phyloP scores from a whole-genome alignment of 2,888 invertebrate species.

The Torymus aiolomorphi region DNA sequence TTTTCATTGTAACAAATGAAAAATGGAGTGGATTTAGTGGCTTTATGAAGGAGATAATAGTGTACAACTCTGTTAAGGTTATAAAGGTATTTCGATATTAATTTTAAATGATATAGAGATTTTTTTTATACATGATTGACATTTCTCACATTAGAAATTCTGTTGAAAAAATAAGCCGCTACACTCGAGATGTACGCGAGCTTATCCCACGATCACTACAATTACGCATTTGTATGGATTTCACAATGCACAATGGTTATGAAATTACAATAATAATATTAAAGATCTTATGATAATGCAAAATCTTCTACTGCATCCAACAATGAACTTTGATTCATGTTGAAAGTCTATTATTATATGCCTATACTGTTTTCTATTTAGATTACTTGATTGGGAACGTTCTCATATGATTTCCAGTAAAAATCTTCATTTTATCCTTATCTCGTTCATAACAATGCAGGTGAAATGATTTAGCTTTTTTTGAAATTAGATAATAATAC shows the following conservation, averaged over 20 bases:
- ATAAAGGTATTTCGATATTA: background rate
- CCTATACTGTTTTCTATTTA: too few species aligned
- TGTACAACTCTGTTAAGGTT: too few species aligned
- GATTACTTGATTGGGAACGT: too few species aligned
- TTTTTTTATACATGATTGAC: constrained; percentile 6
- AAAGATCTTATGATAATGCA: background rate
- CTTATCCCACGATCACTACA: constrained; percentile 21
- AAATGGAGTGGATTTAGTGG: too few species aligned
- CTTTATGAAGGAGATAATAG: too few species aligned
- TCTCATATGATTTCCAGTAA: too few species aligned
- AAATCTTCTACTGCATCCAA: background rate
- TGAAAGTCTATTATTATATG: background rate
- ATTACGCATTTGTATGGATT: constrained; percentile 1
- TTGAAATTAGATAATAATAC: too few species aligned
- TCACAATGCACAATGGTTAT: constrained; percentile 26
- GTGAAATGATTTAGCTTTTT: too few species aligned
- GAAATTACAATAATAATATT: constrained; percentile 27
- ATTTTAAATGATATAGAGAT: constrained; percentile 1
- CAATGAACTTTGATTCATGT: background rate
- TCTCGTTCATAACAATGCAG: too few species aligned
- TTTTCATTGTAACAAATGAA: too few species aligned
- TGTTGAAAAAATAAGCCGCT: background rate
- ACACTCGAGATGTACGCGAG: background rate
- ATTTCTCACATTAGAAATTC: constrained; percentile 7
- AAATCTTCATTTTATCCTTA: too few species aligned